phyloP scores from a whole-genome alignment of 2,113 vertebrate genomes.

The Hucho hucho region DNA sequence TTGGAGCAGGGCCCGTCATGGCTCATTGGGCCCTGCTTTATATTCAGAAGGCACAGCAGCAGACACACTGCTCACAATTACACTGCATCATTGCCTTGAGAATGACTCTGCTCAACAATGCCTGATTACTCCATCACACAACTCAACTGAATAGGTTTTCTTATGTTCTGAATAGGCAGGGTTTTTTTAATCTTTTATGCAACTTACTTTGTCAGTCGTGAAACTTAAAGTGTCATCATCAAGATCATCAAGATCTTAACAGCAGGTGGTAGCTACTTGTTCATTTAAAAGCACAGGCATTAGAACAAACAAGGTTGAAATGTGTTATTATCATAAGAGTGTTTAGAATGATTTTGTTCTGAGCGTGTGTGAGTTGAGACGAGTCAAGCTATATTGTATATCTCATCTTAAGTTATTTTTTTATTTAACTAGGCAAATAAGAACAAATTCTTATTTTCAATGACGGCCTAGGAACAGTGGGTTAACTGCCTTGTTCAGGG shows the following conservation, averaged over 20 bases:
- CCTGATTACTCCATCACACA: constrained; percentile 1
- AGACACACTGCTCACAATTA: constrained; percentile 26
- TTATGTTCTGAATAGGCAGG: neutral
- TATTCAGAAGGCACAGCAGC: constrained; percentile 26
- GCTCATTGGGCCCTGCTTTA: constrained; percentile 33
- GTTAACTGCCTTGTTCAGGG: too few species aligned
- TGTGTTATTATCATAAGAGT: too few species aligned
- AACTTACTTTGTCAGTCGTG: neutral
- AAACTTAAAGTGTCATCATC: too few species aligned
- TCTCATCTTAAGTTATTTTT: too few species aligned
- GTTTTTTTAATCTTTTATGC: neutral
- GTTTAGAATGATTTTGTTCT: neutral
- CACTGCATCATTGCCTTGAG: constrained; percentile 33
- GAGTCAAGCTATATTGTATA: constrained; percentile 16
- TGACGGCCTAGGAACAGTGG: too few species aligned
- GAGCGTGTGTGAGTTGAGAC: constrained; percentile 2
- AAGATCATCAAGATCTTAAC: too few species aligned
- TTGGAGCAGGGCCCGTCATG: constrained; percentile 15
- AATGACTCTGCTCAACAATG: constrained; percentile 10
- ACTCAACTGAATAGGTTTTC: neutral
- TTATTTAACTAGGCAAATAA: too few species aligned
- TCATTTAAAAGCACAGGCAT: too few species aligned
- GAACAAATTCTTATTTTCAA: too few species aligned
- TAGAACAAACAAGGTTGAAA: too few species aligned
- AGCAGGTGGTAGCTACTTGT: too few species aligned